These are phyloP conservation scores for Petaurus breviceps DNA, from an alignment of 2,113 vertebrate genomes.

Conservation along the genomic window DNA sequence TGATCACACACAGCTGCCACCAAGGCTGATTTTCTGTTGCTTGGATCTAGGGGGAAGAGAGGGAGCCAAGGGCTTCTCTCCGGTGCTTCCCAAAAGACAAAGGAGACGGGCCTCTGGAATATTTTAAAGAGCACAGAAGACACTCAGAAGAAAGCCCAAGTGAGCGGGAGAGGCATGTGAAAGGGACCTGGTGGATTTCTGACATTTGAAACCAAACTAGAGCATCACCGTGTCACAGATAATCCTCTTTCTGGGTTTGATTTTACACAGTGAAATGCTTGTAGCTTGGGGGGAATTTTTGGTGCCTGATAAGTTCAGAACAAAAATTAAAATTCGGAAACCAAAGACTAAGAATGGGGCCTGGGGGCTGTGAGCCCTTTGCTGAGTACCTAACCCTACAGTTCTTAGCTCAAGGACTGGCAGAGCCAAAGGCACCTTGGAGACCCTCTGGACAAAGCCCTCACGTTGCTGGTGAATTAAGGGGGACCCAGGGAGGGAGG, in stretches of 20 bases:
- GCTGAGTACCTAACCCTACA: no score
- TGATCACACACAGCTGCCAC: neutral
- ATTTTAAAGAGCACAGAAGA: neutral
- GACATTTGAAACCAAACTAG: neutral
- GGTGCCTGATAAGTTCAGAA: neutral
- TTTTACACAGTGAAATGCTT: neutral
- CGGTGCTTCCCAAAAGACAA: neutral
- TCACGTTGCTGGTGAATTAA: neutral
- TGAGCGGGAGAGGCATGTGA: neutral
- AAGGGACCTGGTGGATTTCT: neutral
- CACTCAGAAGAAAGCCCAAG: neutral
- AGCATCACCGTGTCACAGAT: neutral
- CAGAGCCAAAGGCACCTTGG: neutral
- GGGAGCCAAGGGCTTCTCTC: neutral
- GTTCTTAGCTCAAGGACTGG: neutral
- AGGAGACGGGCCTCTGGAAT: neutral
- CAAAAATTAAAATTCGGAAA: neutral
- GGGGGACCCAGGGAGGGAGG: no score
- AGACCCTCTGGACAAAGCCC: neutral
- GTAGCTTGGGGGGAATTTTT: neutral
- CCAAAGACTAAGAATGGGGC: neutral
- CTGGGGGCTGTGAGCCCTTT: neutral
- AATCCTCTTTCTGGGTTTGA: neutral
- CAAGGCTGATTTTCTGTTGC: neutral
- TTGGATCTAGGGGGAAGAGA: no score